Evolutionary conservation across 2,888 invertebrate species (phyloP).

Genomic region (Microctonus hyperodae): DNA sequence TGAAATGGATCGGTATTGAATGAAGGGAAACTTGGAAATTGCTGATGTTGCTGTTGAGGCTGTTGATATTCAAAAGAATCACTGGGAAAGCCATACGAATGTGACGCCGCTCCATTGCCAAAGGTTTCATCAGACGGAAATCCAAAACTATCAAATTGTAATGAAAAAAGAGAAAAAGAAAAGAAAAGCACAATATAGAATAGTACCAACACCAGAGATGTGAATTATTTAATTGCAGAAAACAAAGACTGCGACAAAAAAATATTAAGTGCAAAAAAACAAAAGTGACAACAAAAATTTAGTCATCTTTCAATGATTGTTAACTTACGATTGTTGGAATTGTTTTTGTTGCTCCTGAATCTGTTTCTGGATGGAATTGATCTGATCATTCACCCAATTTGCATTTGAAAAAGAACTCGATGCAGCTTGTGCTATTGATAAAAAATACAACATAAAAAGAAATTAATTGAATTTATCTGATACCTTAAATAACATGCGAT

Average conservation of each 20-base stretch:
- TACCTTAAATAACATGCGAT: neutral
- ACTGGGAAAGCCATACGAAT: too few species aligned
- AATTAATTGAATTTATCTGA: neutral
- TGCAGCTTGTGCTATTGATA: neutral
- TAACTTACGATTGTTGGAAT: constrained; percentile 49
- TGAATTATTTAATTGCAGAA: neutral
- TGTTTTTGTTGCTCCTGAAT: constrained; percentile 40
- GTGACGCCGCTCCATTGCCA: too few species aligned
- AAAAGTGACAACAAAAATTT: constrained; percentile 26
- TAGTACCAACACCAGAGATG: neutral
- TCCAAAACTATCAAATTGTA: too few species aligned
- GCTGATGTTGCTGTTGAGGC: too few species aligned
- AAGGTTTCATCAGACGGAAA: too few species aligned
- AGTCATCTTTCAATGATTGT: constrained; percentile 2
- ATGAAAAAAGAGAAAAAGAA: neutral
- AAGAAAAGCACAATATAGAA: neutral
- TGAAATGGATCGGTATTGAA: too few species aligned
- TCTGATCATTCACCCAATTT: constrained; percentile 32
- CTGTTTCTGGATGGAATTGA: constrained; percentile 38
- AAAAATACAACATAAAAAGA: neutral
- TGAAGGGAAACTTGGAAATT: too few species aligned
- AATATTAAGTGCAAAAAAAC: neutral
- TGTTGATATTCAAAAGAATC: too few species aligned
- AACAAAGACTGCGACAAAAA: neutral
- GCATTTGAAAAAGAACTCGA: neutral